Evolutionary conservation across 1,140 invertebrate species (phyloP).

Genomic region (Dryas iulia): DNA sequence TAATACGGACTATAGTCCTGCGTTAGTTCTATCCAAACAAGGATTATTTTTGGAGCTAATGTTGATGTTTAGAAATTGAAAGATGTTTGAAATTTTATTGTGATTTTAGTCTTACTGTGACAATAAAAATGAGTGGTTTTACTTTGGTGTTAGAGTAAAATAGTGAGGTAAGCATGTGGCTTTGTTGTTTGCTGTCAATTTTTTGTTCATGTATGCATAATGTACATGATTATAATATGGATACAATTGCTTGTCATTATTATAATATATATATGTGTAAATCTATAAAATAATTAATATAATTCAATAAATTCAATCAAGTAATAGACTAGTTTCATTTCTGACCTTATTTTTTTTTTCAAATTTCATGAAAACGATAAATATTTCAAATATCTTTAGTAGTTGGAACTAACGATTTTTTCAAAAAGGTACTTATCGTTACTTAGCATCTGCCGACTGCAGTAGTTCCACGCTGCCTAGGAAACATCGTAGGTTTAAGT

Average conservation of each 20-base stretch:
- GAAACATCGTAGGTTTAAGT: too few species aligned
- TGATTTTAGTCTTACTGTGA: slow-evolving; percentile 1
- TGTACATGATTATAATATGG: neutral
- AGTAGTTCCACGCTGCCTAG: too few species aligned
- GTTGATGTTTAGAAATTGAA: neutral
- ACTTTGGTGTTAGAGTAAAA: neutral
- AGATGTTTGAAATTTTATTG: slow-evolving; percentile 1
- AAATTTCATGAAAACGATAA: too few species aligned
- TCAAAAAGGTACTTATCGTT: too few species aligned
- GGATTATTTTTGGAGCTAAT: neutral
- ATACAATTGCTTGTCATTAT: neutral
- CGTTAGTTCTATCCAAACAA: neutral
- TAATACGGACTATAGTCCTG: neutral
- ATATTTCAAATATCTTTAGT: too few species aligned
- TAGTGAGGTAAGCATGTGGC: neutral
- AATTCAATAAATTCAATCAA: neutral
- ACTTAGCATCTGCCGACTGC: too few species aligned
- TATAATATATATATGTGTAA: neutral
- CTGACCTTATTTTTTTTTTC: too few species aligned
- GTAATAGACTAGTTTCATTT: neutral
- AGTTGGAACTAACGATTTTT: too few species aligned
- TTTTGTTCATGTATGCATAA: neutral
- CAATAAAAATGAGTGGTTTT: slow-evolving; percentile 1
- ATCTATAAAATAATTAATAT: neutral
- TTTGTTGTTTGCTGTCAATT: neutral